Evolutionary conservation across 2,797 vertebrate genomes (phyloP), one percentile per base, ranked within the genome.

Genomic region (Mormyrops boulengeri): DNA sequence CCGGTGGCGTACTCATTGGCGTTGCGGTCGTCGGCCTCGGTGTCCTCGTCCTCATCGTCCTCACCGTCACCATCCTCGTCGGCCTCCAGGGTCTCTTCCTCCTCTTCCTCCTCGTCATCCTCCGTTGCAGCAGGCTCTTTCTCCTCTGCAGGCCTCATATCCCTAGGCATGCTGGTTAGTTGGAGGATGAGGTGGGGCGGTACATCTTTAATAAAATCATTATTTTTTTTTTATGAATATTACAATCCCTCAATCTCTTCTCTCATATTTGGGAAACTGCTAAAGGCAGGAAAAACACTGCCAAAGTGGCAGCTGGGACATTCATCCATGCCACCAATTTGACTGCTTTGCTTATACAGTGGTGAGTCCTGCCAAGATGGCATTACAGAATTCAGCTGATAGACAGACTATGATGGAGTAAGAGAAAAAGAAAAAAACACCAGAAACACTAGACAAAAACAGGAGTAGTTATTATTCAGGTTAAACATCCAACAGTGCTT

Each of bases 1-100:
- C 95, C 97, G 92, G 97, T 97, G 0, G 97, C 97, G 57, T 96
- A 95, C 91, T 98, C 97, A 14, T 96, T 96, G 0, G 95, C 96
- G 11, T 95, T 95, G 6, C 96, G 96, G 41, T 94, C 96, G 0
- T 95, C 93, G 8, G 96, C 95, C 26, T 96, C 95, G 0, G 97
- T 97, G 0, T 94, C 95, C 34, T 97, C 97, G 0, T 97, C 94
- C 0, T 96, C 96, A 3, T 96, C 96, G 3, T 96, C 96, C 0
- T 95, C 97, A 0, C 97, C 97, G 0, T 96, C 97, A 0, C 96
- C 97, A 88, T 96, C 95, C 88, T 92, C 94, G 90, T 96, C 95
- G 93, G 93, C 94, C 90, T 95, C 94, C 38, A 96, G 95, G 94
- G 97, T 97, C 90, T 95, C 95, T 0, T 95, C 95, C 90, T 95